phyloP scores from a whole-genome alignment of 2,113 vertebrate species.

The Gambusia holbrooki region DNA sequence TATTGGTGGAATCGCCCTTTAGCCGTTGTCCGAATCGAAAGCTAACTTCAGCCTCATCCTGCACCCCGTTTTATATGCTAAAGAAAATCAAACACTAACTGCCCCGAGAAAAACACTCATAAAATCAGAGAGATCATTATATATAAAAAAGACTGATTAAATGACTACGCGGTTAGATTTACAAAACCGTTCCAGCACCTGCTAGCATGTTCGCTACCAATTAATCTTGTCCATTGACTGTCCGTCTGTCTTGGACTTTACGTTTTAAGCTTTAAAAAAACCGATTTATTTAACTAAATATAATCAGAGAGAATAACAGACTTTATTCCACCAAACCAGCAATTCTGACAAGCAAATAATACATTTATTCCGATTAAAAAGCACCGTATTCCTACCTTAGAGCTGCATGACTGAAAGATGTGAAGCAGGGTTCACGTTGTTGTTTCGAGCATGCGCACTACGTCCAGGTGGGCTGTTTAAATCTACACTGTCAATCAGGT shows the following conservation, averaged over 20 bases:
- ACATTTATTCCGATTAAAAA: neutral
- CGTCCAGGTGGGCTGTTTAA: neutral
- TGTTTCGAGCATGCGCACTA: conserved; percentile 67
- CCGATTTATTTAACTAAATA: too few species aligned
- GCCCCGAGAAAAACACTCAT: too few species aligned
- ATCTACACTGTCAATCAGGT: neutral
- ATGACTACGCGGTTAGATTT: neutral
- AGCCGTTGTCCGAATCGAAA: too few species aligned
- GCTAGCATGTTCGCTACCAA: conserved; percentile 22
- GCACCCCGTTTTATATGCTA: too few species aligned
- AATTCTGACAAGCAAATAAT: neutral
- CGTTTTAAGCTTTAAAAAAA: neutral
- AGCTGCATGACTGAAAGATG: conserved; percentile 64
- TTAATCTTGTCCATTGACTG: conserved; percentile 8
- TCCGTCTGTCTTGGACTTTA: conserved; percentile 22
- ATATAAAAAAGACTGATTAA: neutral
- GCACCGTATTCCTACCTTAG: conserved; percentile 46
- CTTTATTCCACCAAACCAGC: neutral
- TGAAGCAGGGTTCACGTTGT: conserved; percentile 30
- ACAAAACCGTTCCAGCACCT: neutral
- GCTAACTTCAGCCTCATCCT: too few species aligned
- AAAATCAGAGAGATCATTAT: too few species aligned
- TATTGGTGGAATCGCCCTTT: too few species aligned
- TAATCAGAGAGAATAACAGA: neutral
- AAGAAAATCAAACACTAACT: too few species aligned